Conservation (phyloP, 2,113 vertebrate species). For the Hemibagrus wyckioides region DNA sequence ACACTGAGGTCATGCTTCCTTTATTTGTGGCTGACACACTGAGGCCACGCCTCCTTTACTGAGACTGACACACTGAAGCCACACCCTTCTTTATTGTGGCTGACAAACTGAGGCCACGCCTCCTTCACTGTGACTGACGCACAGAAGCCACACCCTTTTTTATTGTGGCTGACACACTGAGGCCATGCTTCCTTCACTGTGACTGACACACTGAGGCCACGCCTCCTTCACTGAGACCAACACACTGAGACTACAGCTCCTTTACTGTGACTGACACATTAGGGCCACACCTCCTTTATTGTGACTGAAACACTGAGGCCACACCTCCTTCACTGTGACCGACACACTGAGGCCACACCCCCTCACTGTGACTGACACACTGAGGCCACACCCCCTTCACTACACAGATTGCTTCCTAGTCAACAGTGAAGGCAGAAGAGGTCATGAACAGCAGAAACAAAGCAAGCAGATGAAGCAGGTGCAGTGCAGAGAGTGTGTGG, state of each 20-base stretch:
- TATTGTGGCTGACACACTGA: neutral
- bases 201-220: neutral
- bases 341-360: neutral
- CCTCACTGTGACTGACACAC: neutral
- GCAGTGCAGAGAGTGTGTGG: neutral
- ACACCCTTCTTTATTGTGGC: neutral
- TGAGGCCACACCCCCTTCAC: neutral
- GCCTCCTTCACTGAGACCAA: neutral
- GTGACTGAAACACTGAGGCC: neutral
- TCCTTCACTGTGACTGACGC: too few species aligned
- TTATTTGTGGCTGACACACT: neutral
- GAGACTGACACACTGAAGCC: neutral
- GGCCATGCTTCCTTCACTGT: too few species aligned
- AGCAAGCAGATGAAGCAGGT: constrained; percentile 1
- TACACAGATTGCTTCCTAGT: too few species aligned
- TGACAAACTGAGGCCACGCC: neutral
- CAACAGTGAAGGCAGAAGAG: neutral
- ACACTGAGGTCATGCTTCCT: neutral
- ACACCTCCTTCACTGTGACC: neutral
- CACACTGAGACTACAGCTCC: neutral
- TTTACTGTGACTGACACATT: too few species aligned
- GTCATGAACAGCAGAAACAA: neutral
- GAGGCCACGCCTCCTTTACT: neutral
- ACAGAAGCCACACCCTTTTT: neutral
- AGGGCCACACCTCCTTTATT: neutral